A percentile compares a stretch with the other conserved stretches of the same genome.
Conservation (phyloP, 2,113 vertebrate species). For the Chionomys nivalis region DNA sequence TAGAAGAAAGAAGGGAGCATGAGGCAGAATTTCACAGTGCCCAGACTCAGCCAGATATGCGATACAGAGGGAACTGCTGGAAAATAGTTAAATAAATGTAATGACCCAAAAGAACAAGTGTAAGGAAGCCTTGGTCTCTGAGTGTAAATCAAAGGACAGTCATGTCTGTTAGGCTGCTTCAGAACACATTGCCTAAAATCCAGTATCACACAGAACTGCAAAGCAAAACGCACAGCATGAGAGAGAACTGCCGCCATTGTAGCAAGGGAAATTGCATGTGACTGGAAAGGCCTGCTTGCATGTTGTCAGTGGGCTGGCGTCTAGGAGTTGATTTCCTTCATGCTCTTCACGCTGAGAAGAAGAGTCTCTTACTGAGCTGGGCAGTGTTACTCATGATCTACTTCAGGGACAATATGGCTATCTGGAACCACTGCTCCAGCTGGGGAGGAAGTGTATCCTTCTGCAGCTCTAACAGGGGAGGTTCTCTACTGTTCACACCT, state of each 20-base stretch:
- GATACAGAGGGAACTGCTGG: background rate
- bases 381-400: background rate
- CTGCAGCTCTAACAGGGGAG: background rate
- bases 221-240: background rate
- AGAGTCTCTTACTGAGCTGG: background rate
- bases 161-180: background rate
- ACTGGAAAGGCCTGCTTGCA: background rate
- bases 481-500: background rate
- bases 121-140: background rate
- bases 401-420: background rate
- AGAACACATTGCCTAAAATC: background rate
- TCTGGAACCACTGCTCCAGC: background rate
- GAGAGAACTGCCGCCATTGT: background rate
- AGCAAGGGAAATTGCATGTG: background rate
- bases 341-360: background rate
- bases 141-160: background rate
- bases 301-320: background rate
- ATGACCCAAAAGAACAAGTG: background rate
- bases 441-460: background rate
- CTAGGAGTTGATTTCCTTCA: background rate
- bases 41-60: background rate
- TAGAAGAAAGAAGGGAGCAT: background rate
- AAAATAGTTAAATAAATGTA: background rate
- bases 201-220: background rate
- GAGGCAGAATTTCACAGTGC: background rate